These are phyloP conservation scores for Apteryx mantelli DNA, from an alignment of 2,113 vertebrate genomes.

Conservation along the genomic window DNA sequence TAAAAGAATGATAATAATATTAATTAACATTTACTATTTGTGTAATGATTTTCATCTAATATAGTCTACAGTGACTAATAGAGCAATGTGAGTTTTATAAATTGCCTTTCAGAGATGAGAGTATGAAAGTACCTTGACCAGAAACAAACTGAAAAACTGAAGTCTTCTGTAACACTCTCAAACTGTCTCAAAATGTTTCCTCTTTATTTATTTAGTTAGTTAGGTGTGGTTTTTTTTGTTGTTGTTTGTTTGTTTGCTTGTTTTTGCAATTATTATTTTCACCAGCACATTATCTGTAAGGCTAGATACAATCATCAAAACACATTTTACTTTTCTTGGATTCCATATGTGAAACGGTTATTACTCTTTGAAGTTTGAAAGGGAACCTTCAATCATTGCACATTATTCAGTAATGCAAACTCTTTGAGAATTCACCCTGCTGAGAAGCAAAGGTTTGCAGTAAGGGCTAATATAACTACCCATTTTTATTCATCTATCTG, in stretches of 20 bases:
- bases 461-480: background rate
- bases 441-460: constrained; percentile 8
- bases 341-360: background rate
- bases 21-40: background rate
- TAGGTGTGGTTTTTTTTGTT: background rate
- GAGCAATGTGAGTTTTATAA: background rate
- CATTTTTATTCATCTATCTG: constrained; percentile 39
- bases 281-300: background rate
- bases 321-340: background rate
- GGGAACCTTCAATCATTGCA: background rate
- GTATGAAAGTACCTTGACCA: background rate
- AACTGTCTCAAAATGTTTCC: background rate
- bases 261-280: background rate
- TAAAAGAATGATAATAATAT: background rate
- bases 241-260: no score
- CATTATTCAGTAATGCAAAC: background rate
- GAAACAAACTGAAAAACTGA: background rate
- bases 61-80: background rate
- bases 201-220: background rate
- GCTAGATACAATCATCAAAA: background rate
- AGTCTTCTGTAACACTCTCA: background rate
- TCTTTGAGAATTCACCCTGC: background rate
- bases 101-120: background rate
- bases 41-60: background rate
- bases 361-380: background rate